Evolutionary conservation across 2,797 vertebrate species (phyloP).

Genomic region (Scleropages formosus): DNA sequence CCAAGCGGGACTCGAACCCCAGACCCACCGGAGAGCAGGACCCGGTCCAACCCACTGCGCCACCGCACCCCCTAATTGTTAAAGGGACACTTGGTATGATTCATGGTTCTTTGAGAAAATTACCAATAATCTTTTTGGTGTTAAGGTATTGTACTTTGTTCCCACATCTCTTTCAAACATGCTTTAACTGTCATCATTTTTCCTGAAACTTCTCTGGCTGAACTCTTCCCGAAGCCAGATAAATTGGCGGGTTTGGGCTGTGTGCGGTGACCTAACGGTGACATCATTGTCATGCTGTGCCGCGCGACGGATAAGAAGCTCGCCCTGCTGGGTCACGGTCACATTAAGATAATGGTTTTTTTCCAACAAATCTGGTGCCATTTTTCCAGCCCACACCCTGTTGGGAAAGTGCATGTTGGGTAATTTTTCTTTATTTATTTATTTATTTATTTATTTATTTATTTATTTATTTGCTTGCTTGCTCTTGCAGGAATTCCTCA

Average conservation of each 20-base stretch:
- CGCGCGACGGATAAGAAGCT: neutral
- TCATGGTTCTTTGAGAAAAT: neutral
- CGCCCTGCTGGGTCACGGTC: neutral
- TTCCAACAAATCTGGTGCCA: conserved; percentile 7
- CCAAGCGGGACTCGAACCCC: no score
- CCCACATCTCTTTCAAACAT: no score
- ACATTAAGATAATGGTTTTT: neutral
- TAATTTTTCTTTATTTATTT: no score
- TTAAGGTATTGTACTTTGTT: neutral
- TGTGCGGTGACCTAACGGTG: neutral
- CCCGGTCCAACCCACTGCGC: no score
- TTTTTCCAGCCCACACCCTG: conserved; percentile 19
- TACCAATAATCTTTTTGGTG: neutral
- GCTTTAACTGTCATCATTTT: no score
- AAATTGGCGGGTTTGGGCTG: neutral
- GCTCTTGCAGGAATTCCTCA: conserved; percentile 86
- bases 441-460: conserved; percentile 1
- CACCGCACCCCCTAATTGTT: no score
- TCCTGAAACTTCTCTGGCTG: no score
- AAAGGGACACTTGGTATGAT: neutral
- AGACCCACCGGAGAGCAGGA: no score
- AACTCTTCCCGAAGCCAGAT: neutral
- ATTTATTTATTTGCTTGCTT: conserved; percentile 1
- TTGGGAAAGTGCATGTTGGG: conserved; percentile 2
- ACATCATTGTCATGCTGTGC: neutral